A percentile compares a stretch with the other conserved stretches of the same genome.
These are phyloP conservation scores for Ormyrus rosae DNA, from an alignment of 2,888 invertebrate genomes.

Conservation along the genomic window DNA sequence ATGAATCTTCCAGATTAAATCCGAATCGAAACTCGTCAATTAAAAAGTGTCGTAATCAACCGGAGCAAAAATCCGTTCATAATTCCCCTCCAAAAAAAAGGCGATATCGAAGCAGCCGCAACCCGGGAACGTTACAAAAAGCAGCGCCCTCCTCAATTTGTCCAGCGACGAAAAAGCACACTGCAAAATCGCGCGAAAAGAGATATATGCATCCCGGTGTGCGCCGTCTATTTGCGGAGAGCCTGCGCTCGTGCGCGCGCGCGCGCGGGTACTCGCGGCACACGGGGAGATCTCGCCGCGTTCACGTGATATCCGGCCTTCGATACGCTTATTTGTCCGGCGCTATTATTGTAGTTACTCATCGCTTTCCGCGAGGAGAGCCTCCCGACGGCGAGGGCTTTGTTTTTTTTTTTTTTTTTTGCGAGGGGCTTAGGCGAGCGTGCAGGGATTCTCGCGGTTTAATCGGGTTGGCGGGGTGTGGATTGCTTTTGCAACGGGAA, in stretches of 20 bases:
- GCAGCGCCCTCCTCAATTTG: too few relatives aligned
- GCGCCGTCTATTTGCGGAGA: too few relatives aligned
- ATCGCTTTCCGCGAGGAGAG: slow-evolving; percentile 16
- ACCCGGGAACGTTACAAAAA: too few relatives aligned
- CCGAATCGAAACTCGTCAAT: too few relatives aligned
- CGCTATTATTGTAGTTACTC: slow-evolving; percentile 24
- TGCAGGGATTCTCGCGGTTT: not conserved
- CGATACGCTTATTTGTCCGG: slow-evolving; percentile 34
- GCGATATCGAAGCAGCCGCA: too few relatives aligned
- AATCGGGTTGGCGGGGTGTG: not conserved
- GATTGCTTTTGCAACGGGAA: not conserved
- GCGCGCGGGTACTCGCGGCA: too few relatives aligned
- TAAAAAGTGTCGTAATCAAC: too few relatives aligned
- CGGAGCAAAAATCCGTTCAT: too few relatives aligned
- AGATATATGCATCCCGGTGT: too few relatives aligned
- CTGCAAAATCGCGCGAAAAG: not conserved
- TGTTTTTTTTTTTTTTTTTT: not conserved
- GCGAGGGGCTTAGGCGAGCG: too few relatives aligned
- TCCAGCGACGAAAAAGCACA: not conserved
- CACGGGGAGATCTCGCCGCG: slow-evolving; percentile 35
- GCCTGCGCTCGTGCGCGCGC: not conserved
- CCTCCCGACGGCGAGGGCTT: not conserved
- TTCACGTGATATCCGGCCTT: slow-evolving; percentile 55
- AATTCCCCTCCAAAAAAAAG: too few relatives aligned
- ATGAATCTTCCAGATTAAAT: too few relatives aligned